phyloP scores from a whole-genome alignment of 2,888 invertebrate genomes.

The Elysia crispata region DNA sequence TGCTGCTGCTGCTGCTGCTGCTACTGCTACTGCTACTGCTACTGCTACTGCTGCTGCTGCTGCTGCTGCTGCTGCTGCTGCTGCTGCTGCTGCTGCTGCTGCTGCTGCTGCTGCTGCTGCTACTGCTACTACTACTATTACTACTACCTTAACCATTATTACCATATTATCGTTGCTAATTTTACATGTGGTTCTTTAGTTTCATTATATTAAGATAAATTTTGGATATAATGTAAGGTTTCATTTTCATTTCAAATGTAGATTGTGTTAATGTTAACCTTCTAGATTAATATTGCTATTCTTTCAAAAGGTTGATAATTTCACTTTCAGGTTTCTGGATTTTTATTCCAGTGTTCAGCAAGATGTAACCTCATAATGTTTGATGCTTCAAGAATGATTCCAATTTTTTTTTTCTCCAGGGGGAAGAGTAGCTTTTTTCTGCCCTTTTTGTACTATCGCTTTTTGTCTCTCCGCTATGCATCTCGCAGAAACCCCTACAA shows the following conservation, averaged over 20 bases:
- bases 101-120: too few relatives aligned
- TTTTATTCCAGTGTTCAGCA: neutral
- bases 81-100: neutral
- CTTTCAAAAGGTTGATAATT: too few relatives aligned
- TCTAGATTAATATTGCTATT: too few relatives aligned
- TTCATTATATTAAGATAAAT: too few relatives aligned
- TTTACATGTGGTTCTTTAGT: too few relatives aligned
- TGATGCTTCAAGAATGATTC: neutral
- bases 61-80: neutral
- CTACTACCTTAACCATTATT: too few relatives aligned
- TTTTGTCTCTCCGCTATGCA: constrained; percentile 92
- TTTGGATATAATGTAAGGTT: too few relatives aligned
- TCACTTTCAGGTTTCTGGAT: too few relatives aligned
- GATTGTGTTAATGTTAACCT: too few relatives aligned
- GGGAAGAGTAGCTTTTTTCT: constrained; percentile 93
- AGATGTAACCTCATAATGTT: neutral
- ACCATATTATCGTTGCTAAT: too few relatives aligned
- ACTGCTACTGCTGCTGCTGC: neutral
- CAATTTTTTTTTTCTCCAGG: constrained; percentile 80
- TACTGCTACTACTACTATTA: too few relatives aligned
- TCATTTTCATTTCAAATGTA: too few relatives aligned
- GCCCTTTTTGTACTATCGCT: constrained; percentile 98
- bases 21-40: neutral
- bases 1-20: neutral
- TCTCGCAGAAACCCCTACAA: constrained; percentile 98